A percentile compares a stretch with the other conserved stretches of the same genome.
phyloP scores from a whole-genome alignment of 1,140 invertebrate genomes.

The Telenomus remus region DNA sequence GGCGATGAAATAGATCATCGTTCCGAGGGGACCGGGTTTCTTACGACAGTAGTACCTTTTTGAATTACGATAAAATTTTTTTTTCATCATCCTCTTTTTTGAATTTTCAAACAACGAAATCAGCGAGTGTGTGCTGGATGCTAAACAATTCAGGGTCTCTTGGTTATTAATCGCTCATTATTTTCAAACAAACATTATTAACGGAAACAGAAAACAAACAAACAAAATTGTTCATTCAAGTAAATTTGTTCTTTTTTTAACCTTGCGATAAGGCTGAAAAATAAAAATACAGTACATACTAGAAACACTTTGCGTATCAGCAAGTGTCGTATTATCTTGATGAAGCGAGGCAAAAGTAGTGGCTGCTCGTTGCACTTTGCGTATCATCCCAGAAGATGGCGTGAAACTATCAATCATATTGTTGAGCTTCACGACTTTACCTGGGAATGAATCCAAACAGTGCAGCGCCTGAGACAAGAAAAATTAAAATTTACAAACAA shows the following conservation, averaged over 20 bases:
- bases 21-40: conserved; percentile 62
- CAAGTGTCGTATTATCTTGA: conserved; percentile 42
- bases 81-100: conserved; percentile 59
- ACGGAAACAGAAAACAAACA: no score
- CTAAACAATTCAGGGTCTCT: conserved; percentile 1
- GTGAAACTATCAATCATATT: conserved; percentile 61
- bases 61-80: conserved; percentile 21
- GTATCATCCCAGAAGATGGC: conserved; percentile 51
- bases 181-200: no score
- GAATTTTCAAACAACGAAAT: conserved; percentile 49
- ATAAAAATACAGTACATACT: not conserved
- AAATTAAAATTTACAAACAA: no score
- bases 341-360: conserved; percentile 43
- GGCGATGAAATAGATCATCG: conserved; percentile 36
- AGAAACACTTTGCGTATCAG: conserved; percentile 50
- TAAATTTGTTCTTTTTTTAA: no score
- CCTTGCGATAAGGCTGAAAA: no score
- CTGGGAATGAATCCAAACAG: conserved; percentile 63
- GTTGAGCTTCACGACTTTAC: conserved; percentile 65
- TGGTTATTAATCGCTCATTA: no score
- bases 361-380: conserved; percentile 41
- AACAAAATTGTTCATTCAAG: no score
- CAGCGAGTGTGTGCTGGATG: conserved; percentile 60
- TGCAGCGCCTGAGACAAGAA: no score
- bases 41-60: conserved; percentile 52